phyloP scores from a whole-genome alignment of 2,113 vertebrate genomes.

The human region DNA sequence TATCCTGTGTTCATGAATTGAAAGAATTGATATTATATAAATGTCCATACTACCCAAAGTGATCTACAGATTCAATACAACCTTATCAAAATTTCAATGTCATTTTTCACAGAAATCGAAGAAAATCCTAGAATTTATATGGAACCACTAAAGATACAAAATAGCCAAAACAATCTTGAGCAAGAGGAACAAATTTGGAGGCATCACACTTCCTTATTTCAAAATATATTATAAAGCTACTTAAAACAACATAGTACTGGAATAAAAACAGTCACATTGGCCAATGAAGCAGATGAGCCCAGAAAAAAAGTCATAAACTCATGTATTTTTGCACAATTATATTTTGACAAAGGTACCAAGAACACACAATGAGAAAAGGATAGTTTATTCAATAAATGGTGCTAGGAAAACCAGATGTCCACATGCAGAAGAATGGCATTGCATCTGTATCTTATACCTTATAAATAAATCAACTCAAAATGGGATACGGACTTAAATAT shows the following conservation, averaged over 20 bases:
- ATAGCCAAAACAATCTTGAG: background rate
- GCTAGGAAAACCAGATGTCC: background rate
- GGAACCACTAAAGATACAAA: background rate
- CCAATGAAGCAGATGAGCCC: background rate
- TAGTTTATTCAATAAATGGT: background rate
- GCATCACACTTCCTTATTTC: background rate
- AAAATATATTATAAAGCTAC: background rate
- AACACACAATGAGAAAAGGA: background rate
- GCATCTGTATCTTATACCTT: background rate
- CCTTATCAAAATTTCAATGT: too few relatives aligned
- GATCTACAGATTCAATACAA: too few relatives aligned
- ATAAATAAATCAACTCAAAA: background rate
- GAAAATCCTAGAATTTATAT: background rate
- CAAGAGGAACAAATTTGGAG: background rate
- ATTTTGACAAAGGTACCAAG: background rate
- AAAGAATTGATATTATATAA: too few relatives aligned
- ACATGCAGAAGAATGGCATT: background rate
- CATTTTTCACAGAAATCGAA: too few relatives aligned
- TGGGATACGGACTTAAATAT: background rate
- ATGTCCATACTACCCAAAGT: too few relatives aligned
- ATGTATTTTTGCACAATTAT: background rate
- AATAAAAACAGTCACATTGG: background rate
- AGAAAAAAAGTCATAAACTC: background rate
- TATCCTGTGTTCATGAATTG: too few relatives aligned
- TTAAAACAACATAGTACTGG: background rate